Conservation (phyloP, 2,797 vertebrate genomes). For the Tangara arthus region DNA sequence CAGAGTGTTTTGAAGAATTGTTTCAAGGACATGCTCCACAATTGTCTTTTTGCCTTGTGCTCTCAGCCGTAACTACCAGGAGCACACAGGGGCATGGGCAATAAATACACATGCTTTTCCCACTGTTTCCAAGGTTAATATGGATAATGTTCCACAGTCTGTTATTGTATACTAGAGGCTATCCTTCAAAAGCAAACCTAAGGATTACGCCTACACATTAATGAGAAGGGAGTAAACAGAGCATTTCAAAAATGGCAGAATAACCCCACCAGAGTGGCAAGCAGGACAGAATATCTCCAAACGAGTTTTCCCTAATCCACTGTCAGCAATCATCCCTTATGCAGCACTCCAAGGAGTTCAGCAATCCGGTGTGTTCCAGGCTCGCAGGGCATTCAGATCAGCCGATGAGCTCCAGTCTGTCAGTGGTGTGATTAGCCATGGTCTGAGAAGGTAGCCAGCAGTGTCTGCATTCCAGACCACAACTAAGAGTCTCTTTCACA, state of each 20-base stretch:
- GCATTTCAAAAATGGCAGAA: neutral
- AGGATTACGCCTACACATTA: neutral
- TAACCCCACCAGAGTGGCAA: neutral
- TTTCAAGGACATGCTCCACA: neutral
- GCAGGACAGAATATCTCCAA: neutral
- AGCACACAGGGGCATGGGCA: neutral
- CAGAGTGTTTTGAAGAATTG: neutral
- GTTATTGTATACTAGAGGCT: neutral
- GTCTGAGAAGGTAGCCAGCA: constrained; percentile 59
- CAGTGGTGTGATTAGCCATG: constrained; percentile 62
- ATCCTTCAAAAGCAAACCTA: neutral
- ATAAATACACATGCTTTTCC: neutral
- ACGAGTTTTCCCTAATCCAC: neutral
- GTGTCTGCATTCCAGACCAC: constrained; percentile 62
- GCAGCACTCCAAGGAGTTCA: neutral
- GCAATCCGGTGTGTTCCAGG: rapidly evolving
- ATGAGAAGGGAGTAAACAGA: neutral
- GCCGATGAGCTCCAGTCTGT: constrained; percentile 50
- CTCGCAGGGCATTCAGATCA: neutral
- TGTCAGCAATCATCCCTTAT: neutral
- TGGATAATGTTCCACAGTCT: neutral
- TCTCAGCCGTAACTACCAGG: neutral
- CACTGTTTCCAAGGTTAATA: neutral
- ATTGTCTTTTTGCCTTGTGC: neutral
- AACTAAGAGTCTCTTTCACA: constrained; percentile 50